Base-by-base conservation (phyloP, 2,113 vertebrate genomes). In the Rhineura floridana region DNA sequence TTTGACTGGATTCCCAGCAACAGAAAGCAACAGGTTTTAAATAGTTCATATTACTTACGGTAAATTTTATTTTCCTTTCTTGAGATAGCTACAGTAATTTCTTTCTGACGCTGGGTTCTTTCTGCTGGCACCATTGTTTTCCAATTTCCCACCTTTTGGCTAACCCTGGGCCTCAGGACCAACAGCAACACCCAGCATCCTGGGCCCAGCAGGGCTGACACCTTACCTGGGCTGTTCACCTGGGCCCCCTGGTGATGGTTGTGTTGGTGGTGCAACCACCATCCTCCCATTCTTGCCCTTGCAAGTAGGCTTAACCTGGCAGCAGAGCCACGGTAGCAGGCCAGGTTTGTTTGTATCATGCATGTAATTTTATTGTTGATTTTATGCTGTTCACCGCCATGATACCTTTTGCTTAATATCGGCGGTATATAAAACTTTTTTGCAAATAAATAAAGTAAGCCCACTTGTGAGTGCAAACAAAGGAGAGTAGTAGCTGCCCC, bases 11-110 rank as follows among this genome's bases (percentile, higher is more conserved):
- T 75, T 90, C 90, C 90, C 82, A 1, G 70, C 87, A 92, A 84
- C 86, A 94, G 83, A 17, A 1, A 87, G 3, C 13, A 84, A 46
- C 85, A 81, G 39, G 46, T 82, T 72, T 78, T 33, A 80, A 52
- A 55, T 36, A 67, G 88, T 36, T 78, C 73, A 83, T 90, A 11
- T 83, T 91, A 23, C 80, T 50, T 89, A 9, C 84, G 90, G 84
- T 86, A 89, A 87, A 48, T 48, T n/a, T 83, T 52, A 52, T 36
- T 72, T 72, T 39, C 36, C 50, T 25, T 28, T 23, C 42, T 46
- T 78, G 52, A 52, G 69, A 39, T 55, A 21, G 48, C 21, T n/a
- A 17, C 85, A 85, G 65, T 63, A 88, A 75, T 89, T 82, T 76
- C 91, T 67, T 85, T 25, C 42, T 81, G 0, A 0, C 25, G 73